Base-by-base conservation (phyloP, 2,888 invertebrate species). In the Lochmaea capreae region DNA sequence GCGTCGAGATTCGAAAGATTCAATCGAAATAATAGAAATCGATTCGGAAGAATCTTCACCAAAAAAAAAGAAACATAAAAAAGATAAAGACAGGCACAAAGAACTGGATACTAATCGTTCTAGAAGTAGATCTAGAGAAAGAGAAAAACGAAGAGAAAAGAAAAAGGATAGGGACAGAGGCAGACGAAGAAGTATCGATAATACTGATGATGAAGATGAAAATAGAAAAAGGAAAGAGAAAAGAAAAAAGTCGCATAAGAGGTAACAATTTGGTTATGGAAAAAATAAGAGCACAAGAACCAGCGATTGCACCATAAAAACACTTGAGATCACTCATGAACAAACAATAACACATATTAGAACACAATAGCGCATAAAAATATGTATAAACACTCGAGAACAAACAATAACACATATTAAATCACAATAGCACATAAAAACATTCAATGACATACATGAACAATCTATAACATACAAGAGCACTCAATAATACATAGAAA, bases 231-330 rank as follows among this genome's bases (percentile, higher is more conserved):
- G 75, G 65, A 79, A 74, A 54, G 72, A 81, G 16, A 89, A 88
- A 77, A 89, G 88, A 83, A 89, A 88, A 76, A 89, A 87, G 74
- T 86, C 87, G 3, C 88, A 88, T 79, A 89, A 87, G 85, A 87
- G 89, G 89, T 89, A 82, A 39, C 10, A 39, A 52, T 59, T 14
- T n/a, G 6, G 49, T 33, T 26, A 59, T 3, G 3, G 22, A 22
- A 2, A 22, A 22, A 22, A 3, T 22, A 22, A 22, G 22, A 22
- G 3, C 22, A 22, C 22, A 42, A 14, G 1, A 43, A 46, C 6
- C 54, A 26, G 26, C 26, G 4, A 26, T 26, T 0, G 4, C 26
- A 26, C 22, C 26, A 26, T 26, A 26, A 26, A 26, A 26, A 3
- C 26, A 26, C 0, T 5, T 26, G 3, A 26, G 4, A 26, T 3